Percentiles rank a stretch among this genome's conserved stretches.
Evolutionary conservation across 1,140 invertebrate species (phyloP).

Genomic region (Hesperophylax magnus): DNA sequence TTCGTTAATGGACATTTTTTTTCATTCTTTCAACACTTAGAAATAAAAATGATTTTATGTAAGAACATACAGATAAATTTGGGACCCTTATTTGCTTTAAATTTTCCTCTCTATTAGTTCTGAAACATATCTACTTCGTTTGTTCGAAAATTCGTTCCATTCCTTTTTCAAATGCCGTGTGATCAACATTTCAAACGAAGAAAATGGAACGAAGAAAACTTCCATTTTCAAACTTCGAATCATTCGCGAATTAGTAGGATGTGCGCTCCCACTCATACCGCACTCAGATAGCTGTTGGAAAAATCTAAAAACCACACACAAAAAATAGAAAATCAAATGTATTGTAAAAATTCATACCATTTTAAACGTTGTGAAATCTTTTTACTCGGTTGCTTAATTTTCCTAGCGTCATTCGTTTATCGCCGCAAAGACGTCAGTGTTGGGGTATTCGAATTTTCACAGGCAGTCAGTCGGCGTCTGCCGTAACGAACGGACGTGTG

Average conservation of each 20-base stretch:
- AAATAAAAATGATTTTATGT: too few species aligned
- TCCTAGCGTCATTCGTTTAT: not conserved
- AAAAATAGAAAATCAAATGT: not conserved
- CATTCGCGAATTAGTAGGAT: constrained; percentile 9
- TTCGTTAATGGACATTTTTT: too few species aligned
- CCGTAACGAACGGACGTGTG: not conserved
- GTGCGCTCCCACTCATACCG: not conserved
- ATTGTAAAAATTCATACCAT: not conserved
- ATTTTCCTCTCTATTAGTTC: too few species aligned
- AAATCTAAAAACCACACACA: not conserved
- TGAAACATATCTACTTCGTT: too few species aligned
- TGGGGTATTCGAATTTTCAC: constrained; percentile 34
- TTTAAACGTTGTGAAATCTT: not conserved
- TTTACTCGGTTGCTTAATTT: not conserved
- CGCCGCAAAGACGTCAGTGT: not conserved
- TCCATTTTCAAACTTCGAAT: constrained; percentile 32
- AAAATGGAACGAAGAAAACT: constrained; percentile 29
- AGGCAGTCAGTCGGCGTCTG: constrained; percentile 24
- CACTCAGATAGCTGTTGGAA: not conserved
- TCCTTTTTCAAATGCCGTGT: constrained; percentile 1
- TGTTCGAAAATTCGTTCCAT: not conserved
- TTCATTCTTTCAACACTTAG: too few species aligned
- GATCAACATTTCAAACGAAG: not conserved
- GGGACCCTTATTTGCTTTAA: too few species aligned
- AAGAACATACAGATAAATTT: too few species aligned